phyloP scores from a whole-genome alignment of 2,888 invertebrate species.

The Drosophila fungiperda region DNA sequence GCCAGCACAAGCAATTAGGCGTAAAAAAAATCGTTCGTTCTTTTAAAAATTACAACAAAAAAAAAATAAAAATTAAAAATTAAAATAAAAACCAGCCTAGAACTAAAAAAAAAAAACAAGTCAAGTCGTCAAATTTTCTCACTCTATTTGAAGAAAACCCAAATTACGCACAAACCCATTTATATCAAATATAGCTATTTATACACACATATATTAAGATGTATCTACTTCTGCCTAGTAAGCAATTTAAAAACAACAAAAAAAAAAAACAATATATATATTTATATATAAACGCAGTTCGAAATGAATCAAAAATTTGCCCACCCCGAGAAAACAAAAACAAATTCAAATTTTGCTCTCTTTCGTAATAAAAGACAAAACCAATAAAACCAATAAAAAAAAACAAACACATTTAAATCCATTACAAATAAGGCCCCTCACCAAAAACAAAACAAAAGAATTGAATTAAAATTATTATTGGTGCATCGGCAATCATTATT shows the following conservation, averaged over 20 bases:
- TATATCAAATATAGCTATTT: slow-evolving; percentile 72
- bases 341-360: slow-evolving; percentile 34
- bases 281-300: slow-evolving; percentile 54
- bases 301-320: slow-evolving; percentile 54
- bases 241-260: slow-evolving; percentile 45
- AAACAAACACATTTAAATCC: background rate
- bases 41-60: slow-evolving; percentile 21
- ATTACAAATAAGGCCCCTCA: slow-evolving; percentile 11
- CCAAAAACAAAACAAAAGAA: background rate
- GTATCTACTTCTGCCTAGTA: slow-evolving; percentile 77
- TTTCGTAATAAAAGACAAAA: slow-evolving; percentile 24
- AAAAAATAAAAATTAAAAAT: slow-evolving; percentile 14
- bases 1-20: slow-evolving; percentile 78
- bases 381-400: slow-evolving; percentile 3
- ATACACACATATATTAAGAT: slow-evolving; percentile 62
- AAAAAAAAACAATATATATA: slow-evolving; percentile 15
- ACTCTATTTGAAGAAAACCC: slow-evolving; percentile 43
- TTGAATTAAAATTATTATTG: slow-evolving; percentile 39
- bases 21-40: slow-evolving; percentile 53
- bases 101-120: slow-evolving; percentile 17
- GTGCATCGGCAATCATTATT: slow-evolving; percentile 52
- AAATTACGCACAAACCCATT: slow-evolving; percentile 70
- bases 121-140: slow-evolving; percentile 36
- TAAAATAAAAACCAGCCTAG: slow-evolving; percentile 9
- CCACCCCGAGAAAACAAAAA: slow-evolving; percentile 53